Percentiles rank a stretch among this genome's conserved stretches.
phyloP scores from a whole-genome alignment of 2,797 vertebrate species.

The Rachycentron canadum region DNA sequence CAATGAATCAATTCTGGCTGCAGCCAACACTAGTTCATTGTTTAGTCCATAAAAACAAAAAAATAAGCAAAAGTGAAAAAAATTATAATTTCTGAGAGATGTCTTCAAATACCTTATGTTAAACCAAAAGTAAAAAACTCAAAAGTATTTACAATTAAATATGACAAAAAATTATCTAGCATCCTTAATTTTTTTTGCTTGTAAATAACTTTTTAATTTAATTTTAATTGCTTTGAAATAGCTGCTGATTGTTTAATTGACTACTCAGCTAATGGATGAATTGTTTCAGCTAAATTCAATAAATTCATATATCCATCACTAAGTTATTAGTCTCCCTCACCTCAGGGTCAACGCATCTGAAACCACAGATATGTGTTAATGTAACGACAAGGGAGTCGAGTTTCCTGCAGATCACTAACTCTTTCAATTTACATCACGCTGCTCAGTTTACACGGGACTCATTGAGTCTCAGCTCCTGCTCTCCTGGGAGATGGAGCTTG shows the following conservation, averaged over 20 bases:
- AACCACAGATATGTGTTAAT: slow-evolving; percentile 57
- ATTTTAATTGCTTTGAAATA: not conserved
- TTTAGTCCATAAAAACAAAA: not conserved
- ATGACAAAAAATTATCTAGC: not conserved
- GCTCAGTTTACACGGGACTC: slow-evolving; percentile 68
- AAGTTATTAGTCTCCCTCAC: not conserved
- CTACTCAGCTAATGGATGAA: not conserved
- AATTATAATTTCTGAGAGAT: not conserved
- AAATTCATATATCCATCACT: not conserved
- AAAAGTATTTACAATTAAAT: not conserved
- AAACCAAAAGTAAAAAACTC: not conserved
- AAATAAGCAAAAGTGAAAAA: not conserved
- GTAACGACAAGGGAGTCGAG: slow-evolving; percentile 57
- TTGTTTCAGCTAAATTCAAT: not conserved
- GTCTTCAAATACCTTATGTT: not conserved
- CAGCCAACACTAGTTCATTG: not conserved
- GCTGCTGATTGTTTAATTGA: not conserved
- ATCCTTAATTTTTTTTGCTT: not conserved
- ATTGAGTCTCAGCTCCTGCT: slow-evolving; percentile 40
- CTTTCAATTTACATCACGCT: slow-evolving; percentile 76
- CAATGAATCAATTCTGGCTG: not conserved
- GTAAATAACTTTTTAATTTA: too few species aligned
- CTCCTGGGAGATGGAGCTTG: slow-evolving; percentile 29
- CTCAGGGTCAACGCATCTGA: slow-evolving; percentile 22
- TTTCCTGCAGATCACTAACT: slow-evolving; percentile 75